A percentile compares a stretch with the other conserved stretches of the same genome.
Conservation (phyloP, 2,113 vertebrate genomes). For the Gobio gobio region DNA sequence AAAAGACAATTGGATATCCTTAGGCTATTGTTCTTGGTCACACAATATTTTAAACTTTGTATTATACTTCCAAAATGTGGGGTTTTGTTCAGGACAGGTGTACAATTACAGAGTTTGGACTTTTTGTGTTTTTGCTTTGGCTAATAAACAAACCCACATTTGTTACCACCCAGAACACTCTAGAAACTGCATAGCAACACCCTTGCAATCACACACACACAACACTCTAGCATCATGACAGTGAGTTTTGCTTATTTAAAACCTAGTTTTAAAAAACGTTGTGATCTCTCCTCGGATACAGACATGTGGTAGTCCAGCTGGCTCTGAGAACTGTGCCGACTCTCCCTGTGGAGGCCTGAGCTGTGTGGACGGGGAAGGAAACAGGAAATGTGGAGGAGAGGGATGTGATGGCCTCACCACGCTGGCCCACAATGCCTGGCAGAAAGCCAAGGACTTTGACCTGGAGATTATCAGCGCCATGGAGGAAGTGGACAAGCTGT, state of each 20-base stretch:
- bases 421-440: conserved; percentile 79
- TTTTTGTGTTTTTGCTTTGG: background rate
- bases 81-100: background rate
- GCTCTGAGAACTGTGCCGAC: conserved; percentile 75
- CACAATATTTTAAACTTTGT: background rate
- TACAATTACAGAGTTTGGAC: background rate
- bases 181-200: background rate
- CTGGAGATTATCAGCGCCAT: conserved; percentile 85
- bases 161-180: background rate
- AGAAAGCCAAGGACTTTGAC: conserved; percentile 87
- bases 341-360: conserved; percentile 85
- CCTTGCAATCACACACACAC: background rate
- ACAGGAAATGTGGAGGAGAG: conserved; percentile 84
- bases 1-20: background rate
- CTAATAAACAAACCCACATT: background rate
- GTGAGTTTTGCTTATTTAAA: background rate
- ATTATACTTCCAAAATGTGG: background rate
- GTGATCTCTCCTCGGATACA: conserved; percentile 59
- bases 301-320: conserved; percentile 85
- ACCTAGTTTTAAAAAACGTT: background rate
- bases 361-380: conserved; percentile 80
- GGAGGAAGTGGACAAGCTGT: conserved; percentile 93
- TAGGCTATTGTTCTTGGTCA: background rate
- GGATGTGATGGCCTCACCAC: conserved; percentile 84
- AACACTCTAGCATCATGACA: background rate